Base-by-base conservation (phyloP, 2,113 vertebrate genomes). In the Collichthys lucidus region DNA sequence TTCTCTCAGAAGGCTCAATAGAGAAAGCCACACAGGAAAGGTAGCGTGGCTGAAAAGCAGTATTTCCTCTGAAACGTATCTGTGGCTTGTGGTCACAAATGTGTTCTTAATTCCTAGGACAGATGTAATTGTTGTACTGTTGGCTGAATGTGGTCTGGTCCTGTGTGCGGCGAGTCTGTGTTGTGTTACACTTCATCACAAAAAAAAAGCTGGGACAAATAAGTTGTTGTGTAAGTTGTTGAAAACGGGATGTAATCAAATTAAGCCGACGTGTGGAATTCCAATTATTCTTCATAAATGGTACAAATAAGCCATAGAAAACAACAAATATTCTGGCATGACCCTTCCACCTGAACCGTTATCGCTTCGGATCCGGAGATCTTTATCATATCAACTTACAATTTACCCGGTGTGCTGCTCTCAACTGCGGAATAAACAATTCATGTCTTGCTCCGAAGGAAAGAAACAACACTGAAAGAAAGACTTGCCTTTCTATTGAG, bases 21-120 rank as follows among this genome's bases (percentile, higher is more conserved):
- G 49, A 74, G 57, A 12, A 65, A 84, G 57, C 78, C 76, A 67
- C 79, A 80, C 49, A 72, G 72, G 63, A 86, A 89, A 84, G 68
- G 84, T 83, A 83, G 69, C 56, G 1, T 49, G 44, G 70, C 77
- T 50, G 72, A 84, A 84, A 91, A 89, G 52, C 56, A 70, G 42
- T 35, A 16, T 85, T 91, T 88, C 69, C 79, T 86, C 72, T 74
- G 59, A 74, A 82, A 35, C 3, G 63, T 63, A 80, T 82, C 82
- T 85, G 85, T 74, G 90, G 86, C 81, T 77, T 85, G 85, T 82
- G 86, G 85, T 87, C 68, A 87, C 85, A 83, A 86, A 89, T 84
- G 82, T 86, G 88, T 88, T 93, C 86, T 74, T 89, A 83, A 89
- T 89, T 88, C 66, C 42, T 77, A 3, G 83, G 84, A 89, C 86